Percentiles rank a stretch among this genome's conserved stretches.
Conservation (phyloP, 2,888 invertebrate genomes). For the Horisme vitalbata region DNA sequence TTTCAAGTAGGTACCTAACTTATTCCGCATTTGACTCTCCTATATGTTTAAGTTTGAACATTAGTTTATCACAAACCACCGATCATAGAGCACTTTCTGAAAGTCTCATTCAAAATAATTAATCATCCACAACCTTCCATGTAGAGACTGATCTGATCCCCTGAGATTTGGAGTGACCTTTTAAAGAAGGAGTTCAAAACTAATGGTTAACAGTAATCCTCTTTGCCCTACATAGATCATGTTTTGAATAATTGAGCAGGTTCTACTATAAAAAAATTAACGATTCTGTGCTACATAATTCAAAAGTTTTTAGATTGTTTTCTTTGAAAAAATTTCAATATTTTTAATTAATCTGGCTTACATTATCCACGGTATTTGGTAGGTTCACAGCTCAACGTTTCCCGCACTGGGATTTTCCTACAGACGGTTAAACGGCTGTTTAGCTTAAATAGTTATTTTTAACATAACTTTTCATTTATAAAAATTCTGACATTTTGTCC, state of each 20-base stretch:
- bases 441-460: too few species aligned
- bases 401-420: too few species aligned
- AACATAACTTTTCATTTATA: too few species aligned
- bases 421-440: too few species aligned
- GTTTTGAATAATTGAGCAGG: conserved; percentile 23
- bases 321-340: too few species aligned
- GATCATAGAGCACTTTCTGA: background rate
- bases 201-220: conserved; percentile 31
- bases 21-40: too few species aligned
- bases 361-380: too few species aligned
- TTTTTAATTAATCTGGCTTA: too few species aligned
- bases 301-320: too few species aligned
- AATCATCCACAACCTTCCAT: conserved; percentile 19
- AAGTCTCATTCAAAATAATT: conserved; percentile 18
- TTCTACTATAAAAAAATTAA: background rate
- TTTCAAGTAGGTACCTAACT: too few species aligned
- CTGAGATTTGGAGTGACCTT: conserved; percentile 21
- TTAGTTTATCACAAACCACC: conserved; percentile 7
- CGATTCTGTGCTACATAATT: background rate
- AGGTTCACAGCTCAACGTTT: too few species aligned
- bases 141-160: conserved; percentile 14
- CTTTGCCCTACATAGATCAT: conserved; percentile 37
- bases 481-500: too few species aligned
- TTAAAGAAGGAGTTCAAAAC: conserved; percentile 23
- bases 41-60: background rate